Evolutionary conservation across 2,113 vertebrate species (phyloP).

Genomic region (Pan troglodytes): DNA sequence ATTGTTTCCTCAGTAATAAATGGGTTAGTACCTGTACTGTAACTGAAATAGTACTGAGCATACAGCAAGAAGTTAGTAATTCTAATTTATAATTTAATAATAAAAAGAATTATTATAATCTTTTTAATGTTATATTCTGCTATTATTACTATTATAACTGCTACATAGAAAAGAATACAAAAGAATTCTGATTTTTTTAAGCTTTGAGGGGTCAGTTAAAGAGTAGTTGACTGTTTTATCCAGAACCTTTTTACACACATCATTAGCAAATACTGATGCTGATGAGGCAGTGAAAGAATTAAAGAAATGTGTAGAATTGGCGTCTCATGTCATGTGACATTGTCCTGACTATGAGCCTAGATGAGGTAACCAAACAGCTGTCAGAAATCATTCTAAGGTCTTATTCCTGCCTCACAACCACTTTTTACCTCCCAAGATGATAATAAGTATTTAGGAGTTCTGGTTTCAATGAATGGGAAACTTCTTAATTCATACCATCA

Average conservation of each 20-base stretch:
- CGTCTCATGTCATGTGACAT: not conserved
- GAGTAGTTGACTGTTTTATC: not conserved
- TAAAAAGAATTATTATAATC: not conserved
- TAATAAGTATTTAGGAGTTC: not conserved
- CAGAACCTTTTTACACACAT: not conserved
- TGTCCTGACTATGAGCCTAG: not conserved
- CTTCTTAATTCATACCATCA: not conserved
- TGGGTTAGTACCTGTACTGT: not conserved
- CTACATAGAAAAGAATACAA: not conserved
- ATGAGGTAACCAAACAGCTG: not conserved
- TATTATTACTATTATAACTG: not conserved
- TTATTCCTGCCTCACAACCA: not conserved
- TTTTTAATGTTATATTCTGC: not conserved
- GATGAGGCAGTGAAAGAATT: not conserved
- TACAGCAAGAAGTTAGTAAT: conserved; percentile 3
- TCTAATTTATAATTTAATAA: conserved; percentile 5
- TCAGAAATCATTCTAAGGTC: not conserved
- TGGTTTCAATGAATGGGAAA: not conserved
- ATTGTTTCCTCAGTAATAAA: not conserved
- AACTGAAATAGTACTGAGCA: not conserved
- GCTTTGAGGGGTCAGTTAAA: not conserved
- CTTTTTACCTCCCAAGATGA: not conserved
- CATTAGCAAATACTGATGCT: not conserved
- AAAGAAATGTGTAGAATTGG: not conserved
- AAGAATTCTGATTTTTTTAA: not conserved